A percentile compares a stretch with the other conserved stretches of the same genome.
Conservation (phyloP, 2,888 invertebrate species). For the Chymomyza amoena region DNA sequence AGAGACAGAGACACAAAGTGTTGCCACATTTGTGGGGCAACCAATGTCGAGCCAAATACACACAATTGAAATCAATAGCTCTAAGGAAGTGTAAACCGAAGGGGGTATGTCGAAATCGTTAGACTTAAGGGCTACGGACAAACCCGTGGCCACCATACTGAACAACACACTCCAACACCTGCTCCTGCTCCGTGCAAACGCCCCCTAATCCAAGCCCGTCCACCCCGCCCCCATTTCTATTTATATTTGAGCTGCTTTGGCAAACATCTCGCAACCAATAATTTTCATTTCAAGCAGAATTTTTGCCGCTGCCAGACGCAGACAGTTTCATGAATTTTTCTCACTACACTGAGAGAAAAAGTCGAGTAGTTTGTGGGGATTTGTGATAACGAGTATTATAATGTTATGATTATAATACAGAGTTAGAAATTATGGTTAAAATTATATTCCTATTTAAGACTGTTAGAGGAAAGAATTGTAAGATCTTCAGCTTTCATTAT, state of each 20-base stretch:
- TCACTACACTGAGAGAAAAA: not conserved
- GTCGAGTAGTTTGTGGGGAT: not conserved
- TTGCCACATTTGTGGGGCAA: not conserved
- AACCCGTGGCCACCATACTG: no score
- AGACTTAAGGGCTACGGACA: conserved; percentile 48
- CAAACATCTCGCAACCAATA: conserved; percentile 46
- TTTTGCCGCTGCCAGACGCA: conserved; percentile 58
- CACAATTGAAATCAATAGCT: conserved; percentile 69
- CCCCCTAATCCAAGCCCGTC: not conserved
- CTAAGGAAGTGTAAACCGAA: conserved; percentile 32
- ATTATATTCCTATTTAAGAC: no score
- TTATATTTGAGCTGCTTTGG: conserved; percentile 21
- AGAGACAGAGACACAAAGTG: not conserved
- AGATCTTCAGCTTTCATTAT: no score
- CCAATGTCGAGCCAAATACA: not conserved
- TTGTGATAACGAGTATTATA: no score
- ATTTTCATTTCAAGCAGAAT: conserved; percentile 62
- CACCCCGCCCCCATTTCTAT: conserved; percentile 17
- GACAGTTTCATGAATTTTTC: conserved; percentile 7
- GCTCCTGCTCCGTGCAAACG: not conserved
- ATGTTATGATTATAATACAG: no score
- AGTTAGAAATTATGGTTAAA: no score
- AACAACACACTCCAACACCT: not conserved
- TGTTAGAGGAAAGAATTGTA: no score
- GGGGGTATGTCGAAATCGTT: conserved; percentile 25